These are phyloP conservation scores for Neocloeon triangulifer DNA, from an alignment of 1,140 invertebrate genomes.

Conservation along the genomic window DNA sequence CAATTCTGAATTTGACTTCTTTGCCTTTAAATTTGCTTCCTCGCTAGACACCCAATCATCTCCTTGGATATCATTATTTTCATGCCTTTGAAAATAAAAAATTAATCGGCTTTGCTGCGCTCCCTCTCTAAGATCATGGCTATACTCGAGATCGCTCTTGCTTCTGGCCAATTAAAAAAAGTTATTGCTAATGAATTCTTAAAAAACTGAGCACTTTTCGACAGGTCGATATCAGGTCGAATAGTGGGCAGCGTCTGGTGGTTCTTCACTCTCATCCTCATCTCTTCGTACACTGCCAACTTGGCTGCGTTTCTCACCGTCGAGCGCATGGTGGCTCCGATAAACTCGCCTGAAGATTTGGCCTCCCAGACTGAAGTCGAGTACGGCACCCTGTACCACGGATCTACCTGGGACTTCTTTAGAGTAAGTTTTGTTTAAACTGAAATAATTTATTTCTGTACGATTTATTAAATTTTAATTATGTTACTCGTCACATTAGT, in stretches of 20 bases:
- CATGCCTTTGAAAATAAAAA: neutral
- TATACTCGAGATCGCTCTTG: neutral
- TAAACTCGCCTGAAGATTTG: constrained; percentile 84
- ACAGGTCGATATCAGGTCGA: constrained; percentile 75
- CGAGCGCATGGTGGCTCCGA: constrained; percentile 80
- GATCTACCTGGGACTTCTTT: constrained; percentile 86
- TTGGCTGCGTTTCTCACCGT: constrained; percentile 90
- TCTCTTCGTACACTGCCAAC: constrained; percentile 96
- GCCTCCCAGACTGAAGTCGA: constrained; percentile 87
- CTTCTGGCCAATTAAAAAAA: neutral
- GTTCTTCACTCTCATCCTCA: constrained; percentile 97
- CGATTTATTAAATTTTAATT: no score
- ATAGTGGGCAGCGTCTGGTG: constrained; percentile 96
- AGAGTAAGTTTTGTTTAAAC: constrained; percentile 40
- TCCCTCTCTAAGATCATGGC: no score
- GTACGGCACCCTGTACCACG: constrained; percentile 68
- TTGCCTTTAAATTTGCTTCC: no score
- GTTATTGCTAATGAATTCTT: no score
- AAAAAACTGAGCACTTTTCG: constrained; percentile 8
- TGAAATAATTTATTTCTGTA: no score
- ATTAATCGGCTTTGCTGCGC: no score
- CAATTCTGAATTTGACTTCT: no score
- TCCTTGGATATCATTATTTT: no score
- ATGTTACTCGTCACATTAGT: no score
- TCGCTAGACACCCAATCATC: no score